Evolutionary conservation across 2,113 vertebrate genomes (phyloP), one percentile per base, ranked within the genome.

Genomic region (Synodontis membranacea): DNA sequence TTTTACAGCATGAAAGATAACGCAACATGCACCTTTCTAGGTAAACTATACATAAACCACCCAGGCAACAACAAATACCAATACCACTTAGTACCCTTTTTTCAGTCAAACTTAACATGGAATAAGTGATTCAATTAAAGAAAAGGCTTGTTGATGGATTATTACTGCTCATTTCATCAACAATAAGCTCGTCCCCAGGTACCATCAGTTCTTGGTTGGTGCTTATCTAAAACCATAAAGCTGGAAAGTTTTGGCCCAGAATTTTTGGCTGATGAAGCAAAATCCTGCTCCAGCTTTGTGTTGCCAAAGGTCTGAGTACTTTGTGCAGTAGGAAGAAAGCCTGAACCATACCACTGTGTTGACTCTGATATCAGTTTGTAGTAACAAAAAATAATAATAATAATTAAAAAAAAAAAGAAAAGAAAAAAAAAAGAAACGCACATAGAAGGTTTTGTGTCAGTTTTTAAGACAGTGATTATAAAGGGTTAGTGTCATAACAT

Each of bases 381-480:
- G 50, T 81, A 25, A n/a, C n/a, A n/a, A n/a, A n/a, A n/a, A n/a
- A n/a, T n/a, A n/a, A n/a, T n/a, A n/a, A n/a, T n/a, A n/a, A n/a
- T n/a, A n/a, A n/a, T n/a, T n/a, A n/a, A n/a, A n/a, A n/a, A n/a
- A n/a, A n/a, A n/a, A n/a, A n/a, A n/a, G n/a, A n/a, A 60, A 31
- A 17, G 1, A 76, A 39, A 58, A 58, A 58, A 58, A 2, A 80
- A 11, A 78, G 17, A n/a, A n/a, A n/a, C n/a, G n/a, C n/a, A 82
- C 60, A 48, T 54, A 39, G 34, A 62, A 62, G 72, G 56, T 60
- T 86, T 84, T 48, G 39, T 52, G 85, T 42, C 56, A 37, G 82
- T 34, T 84, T 82, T 84, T 85, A 60, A 89, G 78, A 87, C 60
- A 50, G 86, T 87, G 82, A 72, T 44, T 85, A 81, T 86, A 86